Evolutionary conservation across 1,140 invertebrate species (phyloP).

Genomic region (Hyles vespertilio): DNA sequence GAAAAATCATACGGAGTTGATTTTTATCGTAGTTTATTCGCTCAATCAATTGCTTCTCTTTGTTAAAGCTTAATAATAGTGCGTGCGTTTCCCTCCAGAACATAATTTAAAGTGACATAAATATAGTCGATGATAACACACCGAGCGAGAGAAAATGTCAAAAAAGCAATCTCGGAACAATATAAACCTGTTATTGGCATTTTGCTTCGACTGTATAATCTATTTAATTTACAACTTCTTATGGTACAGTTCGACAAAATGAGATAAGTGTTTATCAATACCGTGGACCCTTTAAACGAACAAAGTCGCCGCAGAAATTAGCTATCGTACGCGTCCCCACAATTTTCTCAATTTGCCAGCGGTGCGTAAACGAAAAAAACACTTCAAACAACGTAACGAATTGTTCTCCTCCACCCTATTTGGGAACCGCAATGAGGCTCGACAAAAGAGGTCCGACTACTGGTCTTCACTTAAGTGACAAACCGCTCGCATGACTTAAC

Average conservation of each 20-base stretch:
- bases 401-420: conserved; percentile 39
- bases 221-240: conserved; percentile 37
- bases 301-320: conserved; percentile 40
- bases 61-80: conserved; percentile 7
- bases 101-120: conserved; percentile 6
- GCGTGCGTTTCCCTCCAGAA: too few species aligned
- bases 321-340: conserved; percentile 26
- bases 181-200: conserved; percentile 15
- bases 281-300: conserved; percentile 20
- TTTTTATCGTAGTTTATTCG: conserved; percentile 1
- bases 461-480: conserved; percentile 60
- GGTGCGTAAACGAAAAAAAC: conserved; percentile 31
- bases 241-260: conserved; percentile 29
- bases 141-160: conserved; percentile 10
- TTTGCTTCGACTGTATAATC: conserved; percentile 30
- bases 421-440: conserved; percentile 27
- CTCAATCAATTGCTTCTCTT: conserved; percentile 14
- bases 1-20: conserved; percentile 43
- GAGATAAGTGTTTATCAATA: conserved; percentile 44
- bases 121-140: conserved; percentile 8
- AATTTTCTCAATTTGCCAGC: conserved; percentile 55
- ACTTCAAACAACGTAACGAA: conserved; percentile 35
- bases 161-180: conserved; percentile 14
- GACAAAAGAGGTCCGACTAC: conserved; percentile 50
- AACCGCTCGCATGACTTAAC: conserved; percentile 47